Conservation (phyloP, 2,888 invertebrate genomes). For the Polia nebulosa region DNA sequence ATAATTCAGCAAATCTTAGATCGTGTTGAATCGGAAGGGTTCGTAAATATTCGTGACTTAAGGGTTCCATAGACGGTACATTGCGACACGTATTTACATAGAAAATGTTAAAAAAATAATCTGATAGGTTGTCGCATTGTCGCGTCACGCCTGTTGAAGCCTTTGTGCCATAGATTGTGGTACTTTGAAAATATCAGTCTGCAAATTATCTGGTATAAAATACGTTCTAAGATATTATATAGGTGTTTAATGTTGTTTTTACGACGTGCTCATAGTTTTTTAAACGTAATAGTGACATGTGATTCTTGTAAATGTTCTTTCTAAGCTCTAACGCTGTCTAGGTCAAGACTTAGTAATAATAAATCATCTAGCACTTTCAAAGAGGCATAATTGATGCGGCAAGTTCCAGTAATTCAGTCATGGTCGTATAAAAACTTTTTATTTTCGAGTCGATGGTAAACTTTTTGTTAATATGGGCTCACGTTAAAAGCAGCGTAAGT, state of each 20-base stretch:
- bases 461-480: too few species aligned
- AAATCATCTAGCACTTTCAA: slow-evolving; percentile 9
- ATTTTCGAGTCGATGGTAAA: too few species aligned
- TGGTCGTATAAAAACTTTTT: too few species aligned
- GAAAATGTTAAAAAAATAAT: too few species aligned
- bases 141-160: not conserved
- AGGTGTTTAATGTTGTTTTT: slow-evolving; percentile 4
- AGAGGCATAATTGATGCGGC: not conserved
- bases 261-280: slow-evolving; percentile 33
- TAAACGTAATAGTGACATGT: slow-evolving; percentile 15
- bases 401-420: not conserved
- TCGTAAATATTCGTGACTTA: slow-evolving; percentile 22
- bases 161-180: not conserved
- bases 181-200: slow-evolving; percentile 11
- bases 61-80: too few species aligned
- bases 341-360: slow-evolving; percentile 2
- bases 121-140: not conserved
- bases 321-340: slow-evolving; percentile 3
- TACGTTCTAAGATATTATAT: slow-evolving; percentile 7
- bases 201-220: slow-evolving; percentile 18
- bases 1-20: slow-evolving; percentile 38
- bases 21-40: slow-evolving; percentile 19
- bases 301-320: slow-evolving; percentile 6
- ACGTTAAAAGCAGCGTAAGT: too few species aligned
- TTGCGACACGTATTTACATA: too few species aligned